Evolutionary conservation across 2,797 vertebrate genomes (phyloP).

Genomic region (Melanotaenia boesemani): DNA sequence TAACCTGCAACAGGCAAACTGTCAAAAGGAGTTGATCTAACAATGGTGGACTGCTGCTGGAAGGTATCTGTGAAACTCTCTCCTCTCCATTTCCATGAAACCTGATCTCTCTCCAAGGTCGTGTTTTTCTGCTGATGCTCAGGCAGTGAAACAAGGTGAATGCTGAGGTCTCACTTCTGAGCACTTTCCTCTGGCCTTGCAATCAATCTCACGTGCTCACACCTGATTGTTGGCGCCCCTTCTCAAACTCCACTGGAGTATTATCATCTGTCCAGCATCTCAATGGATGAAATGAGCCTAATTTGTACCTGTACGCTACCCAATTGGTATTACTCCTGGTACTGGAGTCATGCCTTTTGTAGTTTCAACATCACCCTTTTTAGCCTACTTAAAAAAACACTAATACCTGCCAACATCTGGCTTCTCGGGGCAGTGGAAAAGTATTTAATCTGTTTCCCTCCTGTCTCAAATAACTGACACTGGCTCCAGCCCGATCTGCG

Average conservation of each 20-base stretch:
- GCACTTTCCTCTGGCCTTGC: constrained; percentile 47
- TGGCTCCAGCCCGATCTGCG: too few species aligned
- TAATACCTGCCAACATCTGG: not conserved
- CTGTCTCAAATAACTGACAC: not conserved
- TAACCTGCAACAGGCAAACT: not conserved
- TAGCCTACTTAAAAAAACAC: too few species aligned
- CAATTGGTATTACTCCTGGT: constrained; percentile 33
- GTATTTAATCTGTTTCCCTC: not conserved
- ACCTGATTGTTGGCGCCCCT: constrained; percentile 15
- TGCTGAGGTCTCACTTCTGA: constrained; percentile 61
- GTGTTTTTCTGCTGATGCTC: constrained; percentile 69
- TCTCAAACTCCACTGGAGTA: constrained; percentile 21
- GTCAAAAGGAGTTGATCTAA: constrained; percentile 23
- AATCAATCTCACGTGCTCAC: constrained; percentile 68
- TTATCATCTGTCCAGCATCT: constrained; percentile 42
- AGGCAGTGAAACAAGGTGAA: constrained; percentile 63
- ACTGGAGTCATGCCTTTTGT: not conserved
- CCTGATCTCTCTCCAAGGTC: constrained; percentile 60
- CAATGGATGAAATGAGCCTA: constrained; percentile 36
- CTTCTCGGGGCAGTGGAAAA: constrained; percentile 2
- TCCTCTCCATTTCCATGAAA: constrained; percentile 64
- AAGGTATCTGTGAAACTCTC: constrained; percentile 32
- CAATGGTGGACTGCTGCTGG: constrained; percentile 31
- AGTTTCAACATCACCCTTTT: too few species aligned
- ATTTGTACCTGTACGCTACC: constrained; percentile 21